Evolutionary conservation across 2,113 vertebrate genomes (phyloP).

Genomic region (Opisthocomus hoazin): DNA sequence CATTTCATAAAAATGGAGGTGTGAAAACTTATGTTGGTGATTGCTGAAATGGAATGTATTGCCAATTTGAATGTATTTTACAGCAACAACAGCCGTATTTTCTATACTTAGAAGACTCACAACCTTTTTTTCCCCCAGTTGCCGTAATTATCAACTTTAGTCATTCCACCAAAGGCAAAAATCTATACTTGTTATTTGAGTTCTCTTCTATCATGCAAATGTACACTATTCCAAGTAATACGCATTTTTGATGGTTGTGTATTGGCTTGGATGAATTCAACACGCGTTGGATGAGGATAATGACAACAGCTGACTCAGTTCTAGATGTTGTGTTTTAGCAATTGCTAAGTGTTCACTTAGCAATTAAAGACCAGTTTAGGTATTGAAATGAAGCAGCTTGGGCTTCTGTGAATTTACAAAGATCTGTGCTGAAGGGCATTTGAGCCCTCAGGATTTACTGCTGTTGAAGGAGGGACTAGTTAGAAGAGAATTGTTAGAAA

Average conservation of each 20-base stretch:
- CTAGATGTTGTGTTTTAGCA: neutral
- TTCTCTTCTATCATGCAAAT: neutral
- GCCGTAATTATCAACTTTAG: neutral
- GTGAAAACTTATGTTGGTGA: neutral
- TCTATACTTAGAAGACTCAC: neutral
- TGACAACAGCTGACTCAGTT: neutral
- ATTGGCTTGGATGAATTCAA: neutral
- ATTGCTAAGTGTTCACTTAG: neutral
- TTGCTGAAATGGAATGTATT: neutral
- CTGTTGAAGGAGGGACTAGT: conserved; percentile 2
- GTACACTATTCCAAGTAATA: neutral
- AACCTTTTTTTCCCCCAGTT: neutral
- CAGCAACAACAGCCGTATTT: neutral
- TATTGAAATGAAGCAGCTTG: neutral
- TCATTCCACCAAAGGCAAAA: neutral
- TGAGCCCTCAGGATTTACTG: neutral
- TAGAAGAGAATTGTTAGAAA: neutral
- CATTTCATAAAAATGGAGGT: conserved; percentile 2
- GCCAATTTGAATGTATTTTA: neutral
- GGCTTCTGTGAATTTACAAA: neutral
- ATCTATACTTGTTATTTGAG: neutral
- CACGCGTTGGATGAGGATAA: neutral
- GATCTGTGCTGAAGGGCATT: neutral
- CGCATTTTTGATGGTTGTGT: neutral
- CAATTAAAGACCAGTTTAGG: neutral